These are phyloP conservation scores for Ichneumoninae sp. DNA, from an alignment of 2,888 invertebrate genomes.

Conservation along the genomic window DNA sequence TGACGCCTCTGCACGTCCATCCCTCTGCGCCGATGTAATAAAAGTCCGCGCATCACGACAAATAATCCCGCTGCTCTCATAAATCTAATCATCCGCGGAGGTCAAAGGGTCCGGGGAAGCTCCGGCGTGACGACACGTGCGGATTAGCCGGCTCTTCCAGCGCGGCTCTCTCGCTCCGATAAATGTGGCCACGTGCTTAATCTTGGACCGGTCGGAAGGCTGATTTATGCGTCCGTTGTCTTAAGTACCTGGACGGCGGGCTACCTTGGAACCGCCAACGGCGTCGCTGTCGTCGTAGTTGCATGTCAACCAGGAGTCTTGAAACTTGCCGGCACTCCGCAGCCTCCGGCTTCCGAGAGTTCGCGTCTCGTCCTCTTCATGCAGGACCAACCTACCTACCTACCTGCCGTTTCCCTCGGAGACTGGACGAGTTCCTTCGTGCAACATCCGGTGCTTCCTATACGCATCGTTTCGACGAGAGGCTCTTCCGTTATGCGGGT, in stretches of 20 bases:
- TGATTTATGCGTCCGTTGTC: constrained; percentile 68
- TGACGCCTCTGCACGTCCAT: constrained; percentile 1
- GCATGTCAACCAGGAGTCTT: constrained; percentile 35
- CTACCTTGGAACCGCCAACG: constrained; percentile 39
- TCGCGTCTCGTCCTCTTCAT: not conserved
- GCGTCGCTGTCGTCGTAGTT: constrained; percentile 37
- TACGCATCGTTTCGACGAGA: constrained; percentile 31
- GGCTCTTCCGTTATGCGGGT: constrained; percentile 40
- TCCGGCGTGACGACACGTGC: constrained; percentile 46
- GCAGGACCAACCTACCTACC: constrained; percentile 2
- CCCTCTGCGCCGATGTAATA: constrained; percentile 39
- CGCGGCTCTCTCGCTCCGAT: constrained; percentile 45
- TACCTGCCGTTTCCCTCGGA: constrained; percentile 30
- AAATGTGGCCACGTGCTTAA: constrained; percentile 64
- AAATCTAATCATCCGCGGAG: constrained; percentile 66
- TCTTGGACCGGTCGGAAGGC: constrained; percentile 59
- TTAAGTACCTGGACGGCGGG: constrained; percentile 59
- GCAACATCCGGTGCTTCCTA: constrained; percentile 37
- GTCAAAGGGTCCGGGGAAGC: constrained; percentile 5
- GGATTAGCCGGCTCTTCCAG: constrained; percentile 48
- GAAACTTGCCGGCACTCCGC: not conserved
- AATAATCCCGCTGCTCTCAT: constrained; percentile 59
- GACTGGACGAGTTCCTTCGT: constrained; percentile 20
- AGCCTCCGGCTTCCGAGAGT: constrained; percentile 26
- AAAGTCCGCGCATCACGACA: constrained; percentile 59